phyloP scores from a whole-genome alignment of 1,140 invertebrate genomes.

The Lineus longissimus region DNA sequence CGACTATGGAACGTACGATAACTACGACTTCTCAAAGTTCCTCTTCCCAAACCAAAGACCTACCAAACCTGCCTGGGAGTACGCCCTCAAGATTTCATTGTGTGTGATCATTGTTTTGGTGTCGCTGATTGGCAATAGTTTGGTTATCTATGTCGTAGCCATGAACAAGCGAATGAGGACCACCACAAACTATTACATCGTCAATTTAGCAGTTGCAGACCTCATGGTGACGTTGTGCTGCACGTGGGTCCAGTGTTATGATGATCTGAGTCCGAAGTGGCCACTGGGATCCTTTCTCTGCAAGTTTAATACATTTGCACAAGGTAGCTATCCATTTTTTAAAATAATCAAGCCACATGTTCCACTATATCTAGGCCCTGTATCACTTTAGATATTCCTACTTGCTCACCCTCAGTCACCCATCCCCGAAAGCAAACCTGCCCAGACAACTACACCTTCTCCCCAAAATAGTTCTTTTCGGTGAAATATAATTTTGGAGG shows the following conservation, averaged over 20 bases:
- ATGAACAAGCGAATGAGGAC: constrained; percentile 40
- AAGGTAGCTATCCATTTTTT: constrained; percentile 49
- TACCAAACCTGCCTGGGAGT: constrained; percentile 30
- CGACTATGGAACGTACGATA: too few relatives aligned
- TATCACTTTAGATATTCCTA: too few relatives aligned
- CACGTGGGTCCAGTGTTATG: constrained; percentile 56
- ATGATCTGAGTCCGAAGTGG: constrained; percentile 37
- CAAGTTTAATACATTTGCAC: constrained; percentile 55
- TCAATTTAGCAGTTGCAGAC: constrained; percentile 47
- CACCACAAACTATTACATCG: constrained; percentile 47
- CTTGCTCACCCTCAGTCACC: too few relatives aligned
- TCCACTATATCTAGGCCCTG: neutral
- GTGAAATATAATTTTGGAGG: too few relatives aligned
- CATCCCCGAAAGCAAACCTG: too few relatives aligned
- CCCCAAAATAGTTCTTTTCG: too few relatives aligned
- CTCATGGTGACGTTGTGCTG: constrained; percentile 54
- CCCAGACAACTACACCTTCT: too few relatives aligned
- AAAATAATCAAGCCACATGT: too few relatives aligned
- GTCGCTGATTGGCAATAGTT: constrained; percentile 35
- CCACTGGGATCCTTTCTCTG: constrained; percentile 55
- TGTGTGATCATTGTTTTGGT: constrained; percentile 38
- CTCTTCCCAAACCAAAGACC: constrained; percentile 13
- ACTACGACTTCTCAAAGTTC: too few relatives aligned
- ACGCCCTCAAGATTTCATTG: constrained; percentile 41
- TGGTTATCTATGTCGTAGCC: constrained; percentile 34